Base-by-base conservation (phyloP, 2,797 vertebrate species). In the Valencia hispanica region DNA sequence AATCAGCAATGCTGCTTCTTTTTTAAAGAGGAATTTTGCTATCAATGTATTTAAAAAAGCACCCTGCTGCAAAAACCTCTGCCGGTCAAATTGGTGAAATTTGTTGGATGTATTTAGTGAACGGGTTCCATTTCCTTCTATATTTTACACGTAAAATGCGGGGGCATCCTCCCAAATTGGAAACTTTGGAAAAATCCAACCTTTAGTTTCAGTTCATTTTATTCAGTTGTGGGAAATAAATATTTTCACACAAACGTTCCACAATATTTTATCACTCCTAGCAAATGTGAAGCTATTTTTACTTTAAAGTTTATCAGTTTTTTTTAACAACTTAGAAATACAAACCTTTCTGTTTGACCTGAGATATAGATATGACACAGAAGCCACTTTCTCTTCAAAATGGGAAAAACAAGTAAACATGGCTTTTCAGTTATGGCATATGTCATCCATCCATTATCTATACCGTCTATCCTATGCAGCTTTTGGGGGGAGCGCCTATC, bases 1-100 rank as follows among this genome's bases (percentile, higher is more conserved):
- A 63, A 55, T 72, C 70, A 53, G 43, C 70, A 79, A 30, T 32
- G 41, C 65, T 70, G 8, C 41, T 57, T 75, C 41, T 2, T 81
- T n/a, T 27, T 75, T 68, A 68, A 78, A 69, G 69, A 73, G 74
- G 48, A 27, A 45, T 43, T 27, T 45, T 68, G 39, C 41, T 34
- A 47, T 76, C 22, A 50, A 4, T 68, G 43, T 30, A 59, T 79
- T 71, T 70, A 30, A 70, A 68, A 47, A 55, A 36, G 55, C 32
- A n/a, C 41, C 34, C n/a, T 65, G 17, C 68, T 51, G 70, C 57
- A 76, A 30, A 51, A 65, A 18, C 27, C 47, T 71, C 47, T 22
- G 18, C 53, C 7, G 47, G 39, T 55, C 55, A 50, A 65, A 71
- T 57, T 6, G 22, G 47, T 43, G 22, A 11, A 36, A 25, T 15